Base-by-base conservation (phyloP, 2,113 vertebrate species). In the Elachura formosa region DNA sequence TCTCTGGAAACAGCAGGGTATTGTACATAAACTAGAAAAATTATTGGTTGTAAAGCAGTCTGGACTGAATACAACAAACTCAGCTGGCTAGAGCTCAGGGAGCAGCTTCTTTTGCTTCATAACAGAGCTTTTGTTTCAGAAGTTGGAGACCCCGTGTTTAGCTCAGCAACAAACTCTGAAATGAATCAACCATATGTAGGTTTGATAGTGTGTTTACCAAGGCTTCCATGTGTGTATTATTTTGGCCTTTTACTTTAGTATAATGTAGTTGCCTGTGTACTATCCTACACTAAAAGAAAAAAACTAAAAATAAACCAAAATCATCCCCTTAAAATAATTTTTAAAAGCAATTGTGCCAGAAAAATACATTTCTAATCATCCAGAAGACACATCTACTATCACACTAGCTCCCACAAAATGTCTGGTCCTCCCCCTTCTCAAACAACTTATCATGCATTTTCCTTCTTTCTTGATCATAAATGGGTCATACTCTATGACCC, bases 41-140 rank as follows among this genome's bases (percentile, higher is more conserved):
- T 95, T 83, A 84, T 69, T 94, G 89, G 49, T 92, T 94, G 40
- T 95, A 96, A 96, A 95, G 87, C 87, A 90, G 58, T 74, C 96
- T 97, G 89, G 75, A 52, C 51, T 94, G 87, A 89, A 38, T 58
- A 79, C 54, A 94, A 92, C 72, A 95, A 95, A 94, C n/a, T 87
- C 84, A 64, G 86, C 69, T 93, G 89, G 40, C 68, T 45, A 68
- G 56, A 79, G 64, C 71, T 90, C 66, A 51, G 51, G 51, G 22
- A 93, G 49, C 52, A 64, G n/a, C 69, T 91, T 95, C 82, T 88
- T 92, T 67, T 76, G 29, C 54, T 81, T 91, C n/a, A 80, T 69
- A 92, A 82, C 54, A 75, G 62, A 87, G 81, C 28, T 91, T 74
- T 96, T 97, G 73, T 96, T 94, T 76, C 78, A 83, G 63, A 95